These are phyloP conservation scores for Oreotrochilus melanogaster DNA, from an alignment of 2,113 vertebrate species.

Conservation along the genomic window DNA sequence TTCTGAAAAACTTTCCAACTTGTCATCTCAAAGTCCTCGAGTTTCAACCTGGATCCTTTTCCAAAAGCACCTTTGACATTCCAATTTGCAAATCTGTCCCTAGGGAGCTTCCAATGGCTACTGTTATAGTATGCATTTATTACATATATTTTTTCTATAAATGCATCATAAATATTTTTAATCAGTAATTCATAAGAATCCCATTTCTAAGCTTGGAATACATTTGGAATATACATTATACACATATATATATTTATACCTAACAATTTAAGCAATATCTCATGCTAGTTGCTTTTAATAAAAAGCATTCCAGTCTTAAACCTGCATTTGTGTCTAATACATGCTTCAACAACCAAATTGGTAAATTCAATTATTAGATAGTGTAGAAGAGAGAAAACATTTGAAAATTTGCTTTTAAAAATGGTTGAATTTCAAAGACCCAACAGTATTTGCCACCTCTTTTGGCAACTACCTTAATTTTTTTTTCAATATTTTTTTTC, in stretches of 20 bases:
- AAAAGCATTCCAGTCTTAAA: conserved; percentile 82
- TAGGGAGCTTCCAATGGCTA: conserved; percentile 75
- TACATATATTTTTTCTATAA: conserved; percentile 77
- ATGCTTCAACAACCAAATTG: conserved; percentile 78
- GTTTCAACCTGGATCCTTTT: conserved; percentile 64
- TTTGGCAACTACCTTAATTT: conserved; percentile 76
- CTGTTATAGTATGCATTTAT: conserved; percentile 75
- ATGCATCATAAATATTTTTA: conserved; percentile 86
- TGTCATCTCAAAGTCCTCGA: background rate
- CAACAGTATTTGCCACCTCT: conserved; percentile 77
- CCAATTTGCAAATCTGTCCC: conserved; percentile 55
- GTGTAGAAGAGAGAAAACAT: conserved; percentile 72
- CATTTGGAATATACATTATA: conserved; percentile 85
- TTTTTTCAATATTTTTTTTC: background rate
- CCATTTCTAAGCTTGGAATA: conserved; percentile 82
- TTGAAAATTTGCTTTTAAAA: conserved; percentile 67
- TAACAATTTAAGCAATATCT: conserved; percentile 81
- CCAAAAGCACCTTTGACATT: conserved; percentile 66
- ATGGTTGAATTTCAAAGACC: conserved; percentile 75
- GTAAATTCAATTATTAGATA: conserved; percentile 58
- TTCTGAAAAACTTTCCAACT: conserved; percentile 62
- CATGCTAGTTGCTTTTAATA: conserved; percentile 84
- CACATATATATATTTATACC: conserved; percentile 80
- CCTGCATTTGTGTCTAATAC: conserved; percentile 74
- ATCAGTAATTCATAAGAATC: conserved; percentile 82